These are phyloP conservation scores for Trichacis sp. DNA, from an alignment of 2,888 invertebrate genomes.

Conservation along the genomic window DNA sequence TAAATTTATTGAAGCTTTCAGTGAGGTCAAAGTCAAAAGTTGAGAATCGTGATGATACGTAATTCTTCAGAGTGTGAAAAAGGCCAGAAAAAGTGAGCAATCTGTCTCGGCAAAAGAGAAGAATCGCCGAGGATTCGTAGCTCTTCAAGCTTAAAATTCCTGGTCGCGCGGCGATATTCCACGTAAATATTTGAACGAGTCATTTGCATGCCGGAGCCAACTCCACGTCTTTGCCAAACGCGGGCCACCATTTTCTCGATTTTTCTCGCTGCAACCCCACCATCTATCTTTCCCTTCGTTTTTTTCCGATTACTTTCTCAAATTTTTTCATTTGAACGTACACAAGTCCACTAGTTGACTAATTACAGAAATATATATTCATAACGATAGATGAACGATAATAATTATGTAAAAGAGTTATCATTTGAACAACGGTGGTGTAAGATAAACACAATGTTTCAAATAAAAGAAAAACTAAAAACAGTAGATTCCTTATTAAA, in stretches of 20 bases:
- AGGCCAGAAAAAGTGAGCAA: constrained; percentile 3
- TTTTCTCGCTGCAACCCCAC: constrained; percentile 11
- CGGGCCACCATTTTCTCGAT: constrained; percentile 22
- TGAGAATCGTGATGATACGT: neutral
- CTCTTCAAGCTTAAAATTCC: constrained; percentile 38
- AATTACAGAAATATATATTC: no score
- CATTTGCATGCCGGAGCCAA: constrained; percentile 42
- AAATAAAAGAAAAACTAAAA: no score
- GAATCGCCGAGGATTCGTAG: constrained; percentile 33
- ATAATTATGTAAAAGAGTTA: no score
- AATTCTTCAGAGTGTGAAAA: no score
- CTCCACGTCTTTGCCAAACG: constrained; percentile 28
- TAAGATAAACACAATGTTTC: no score
- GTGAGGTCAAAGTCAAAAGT: neutral
- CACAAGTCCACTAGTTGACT: no score
- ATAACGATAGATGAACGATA: no score
- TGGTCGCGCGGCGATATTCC: constrained; percentile 30
- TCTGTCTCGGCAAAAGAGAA: constrained; percentile 10
- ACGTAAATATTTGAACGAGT: constrained; percentile 43
- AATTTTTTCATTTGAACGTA: no score
- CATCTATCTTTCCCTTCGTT: constrained; percentile 5
- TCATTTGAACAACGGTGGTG: no score
- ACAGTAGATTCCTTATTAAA: no score
- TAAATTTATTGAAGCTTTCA: no score
- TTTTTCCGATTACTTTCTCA: constrained; percentile 6